A percentile compares a stretch with the other conserved stretches of the same genome.
Evolutionary conservation across 2,888 invertebrate species (phyloP).

Genomic region (Pediacus dermestoides): DNA sequence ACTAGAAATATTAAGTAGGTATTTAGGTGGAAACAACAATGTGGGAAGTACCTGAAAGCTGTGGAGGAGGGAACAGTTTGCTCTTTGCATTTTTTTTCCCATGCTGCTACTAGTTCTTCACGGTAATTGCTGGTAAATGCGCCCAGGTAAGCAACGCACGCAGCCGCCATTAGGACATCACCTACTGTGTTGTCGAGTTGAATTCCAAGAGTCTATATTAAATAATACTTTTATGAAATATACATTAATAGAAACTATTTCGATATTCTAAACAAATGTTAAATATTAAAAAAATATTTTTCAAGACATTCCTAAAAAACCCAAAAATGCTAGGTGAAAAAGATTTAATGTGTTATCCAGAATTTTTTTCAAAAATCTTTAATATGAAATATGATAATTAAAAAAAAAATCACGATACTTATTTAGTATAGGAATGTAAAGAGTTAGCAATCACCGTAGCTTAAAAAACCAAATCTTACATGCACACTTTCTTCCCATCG

Average conservation of each 20-base stretch:
- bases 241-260: neutral
- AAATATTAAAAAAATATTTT: too few relatives aligned
- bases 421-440: too few relatives aligned
- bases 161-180: constrained; percentile 82
- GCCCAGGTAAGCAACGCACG: constrained; percentile 86
- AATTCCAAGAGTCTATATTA: neutral
- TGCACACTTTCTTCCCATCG: constrained; percentile 76
- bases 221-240: neutral
- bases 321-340: too few relatives aligned
- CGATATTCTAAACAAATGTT: too few relatives aligned
- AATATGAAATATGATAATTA: too few relatives aligned
- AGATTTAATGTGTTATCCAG: too few relatives aligned
- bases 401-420: too few relatives aligned
- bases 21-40: neutral
- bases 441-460: too few relatives aligned
- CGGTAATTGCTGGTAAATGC: constrained; percentile 78
- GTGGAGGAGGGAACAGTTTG: constrained; percentile 69
- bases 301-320: too few relatives aligned
- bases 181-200: constrained; percentile 73
- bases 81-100: constrained; percentile 65
- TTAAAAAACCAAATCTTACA: constrained; percentile 46
- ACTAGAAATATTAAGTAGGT: constrained; percentile 59
- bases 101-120: constrained; percentile 61
- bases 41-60: constrained; percentile 56
- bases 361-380: too few relatives aligned